Percentiles rank a stretch among this genome's conserved stretches.
Conservation (phyloP, 2,888 invertebrate genomes). For the Sepiola atlantica region DNA sequence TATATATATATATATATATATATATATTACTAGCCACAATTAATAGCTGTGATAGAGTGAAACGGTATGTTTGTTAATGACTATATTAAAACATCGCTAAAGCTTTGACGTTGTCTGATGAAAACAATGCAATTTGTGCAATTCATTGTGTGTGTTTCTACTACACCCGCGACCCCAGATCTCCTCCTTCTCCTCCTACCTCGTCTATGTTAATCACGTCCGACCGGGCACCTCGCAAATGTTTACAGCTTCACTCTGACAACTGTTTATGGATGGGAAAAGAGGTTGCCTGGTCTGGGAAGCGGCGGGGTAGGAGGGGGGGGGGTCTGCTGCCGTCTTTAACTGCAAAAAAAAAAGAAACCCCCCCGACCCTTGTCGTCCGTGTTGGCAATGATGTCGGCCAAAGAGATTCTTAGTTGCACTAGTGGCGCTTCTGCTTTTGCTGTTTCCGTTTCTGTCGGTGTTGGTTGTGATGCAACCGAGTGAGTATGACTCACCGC, state of each 20-base stretch:
- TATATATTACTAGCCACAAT: no score
- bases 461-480: not conserved
- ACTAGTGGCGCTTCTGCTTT: no score
- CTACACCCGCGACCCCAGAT: not conserved
- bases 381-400: not conserved
- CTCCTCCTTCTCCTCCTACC: not conserved
- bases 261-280: not conserved
- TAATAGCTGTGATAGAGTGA: no score
- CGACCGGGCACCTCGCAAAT: not conserved
- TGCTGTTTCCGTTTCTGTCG: not conserved
- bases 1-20: no score
- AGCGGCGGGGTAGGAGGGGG: no score
- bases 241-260: slow-evolving; percentile 10
- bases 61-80: no score
- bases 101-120: not conserved
- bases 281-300: not conserved
- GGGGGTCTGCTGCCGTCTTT: not conserved
- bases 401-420: not conserved
- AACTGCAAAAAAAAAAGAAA: not conserved
- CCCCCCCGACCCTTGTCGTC: not conserved
- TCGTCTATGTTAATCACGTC: not conserved
- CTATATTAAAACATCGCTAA: no score
- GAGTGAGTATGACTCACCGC: not conserved
- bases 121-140: not conserved
- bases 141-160: not conserved